A percentile compares a stretch with the other conserved stretches of the same genome.
Conservation (phyloP, 2,888 invertebrate genomes). For the Microplitis manilae region DNA sequence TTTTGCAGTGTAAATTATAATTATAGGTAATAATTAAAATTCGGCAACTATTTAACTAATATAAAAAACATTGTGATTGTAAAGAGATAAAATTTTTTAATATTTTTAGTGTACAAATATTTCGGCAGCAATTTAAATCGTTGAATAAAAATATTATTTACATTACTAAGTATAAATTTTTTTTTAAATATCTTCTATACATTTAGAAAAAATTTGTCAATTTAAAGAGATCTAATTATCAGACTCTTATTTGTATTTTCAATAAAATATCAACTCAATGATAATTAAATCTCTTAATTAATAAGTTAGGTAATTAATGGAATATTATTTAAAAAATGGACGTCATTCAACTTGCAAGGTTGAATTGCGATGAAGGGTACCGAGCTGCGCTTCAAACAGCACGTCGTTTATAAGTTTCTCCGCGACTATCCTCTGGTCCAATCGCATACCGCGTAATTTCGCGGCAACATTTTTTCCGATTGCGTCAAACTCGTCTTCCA, state of each 20-base stretch:
- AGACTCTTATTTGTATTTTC: too few relatives aligned
- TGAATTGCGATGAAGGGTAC: slow-evolving; percentile 70
- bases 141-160: slow-evolving; percentile 41
- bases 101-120: slow-evolving; percentile 26
- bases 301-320: not conserved
- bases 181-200: slow-evolving; percentile 29
- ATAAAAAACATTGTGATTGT: slow-evolving; percentile 10
- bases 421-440: slow-evolving; percentile 71
- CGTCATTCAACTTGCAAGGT: slow-evolving; percentile 64
- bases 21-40: not conserved
- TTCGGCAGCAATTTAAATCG: slow-evolving; percentile 37
- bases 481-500: slow-evolving; percentile 69
- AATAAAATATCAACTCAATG: too few relatives aligned
- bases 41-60: not conserved
- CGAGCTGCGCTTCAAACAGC: slow-evolving; percentile 71
- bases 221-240: too few relatives aligned
- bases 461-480: slow-evolving; percentile 70
- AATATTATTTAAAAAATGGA: not conserved
- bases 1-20: not conserved
- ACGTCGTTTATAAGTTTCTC: slow-evolving; percentile 72
- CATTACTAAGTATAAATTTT: slow-evolving; percentile 25
- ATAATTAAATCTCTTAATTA: not conserved
- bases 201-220: slow-evolving; percentile 25
- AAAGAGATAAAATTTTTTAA: slow-evolving; percentile 36
- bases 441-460: slow-evolving; percentile 70